phyloP scores from a whole-genome alignment of 2,888 invertebrate genomes.

The Pammene aurita region DNA sequence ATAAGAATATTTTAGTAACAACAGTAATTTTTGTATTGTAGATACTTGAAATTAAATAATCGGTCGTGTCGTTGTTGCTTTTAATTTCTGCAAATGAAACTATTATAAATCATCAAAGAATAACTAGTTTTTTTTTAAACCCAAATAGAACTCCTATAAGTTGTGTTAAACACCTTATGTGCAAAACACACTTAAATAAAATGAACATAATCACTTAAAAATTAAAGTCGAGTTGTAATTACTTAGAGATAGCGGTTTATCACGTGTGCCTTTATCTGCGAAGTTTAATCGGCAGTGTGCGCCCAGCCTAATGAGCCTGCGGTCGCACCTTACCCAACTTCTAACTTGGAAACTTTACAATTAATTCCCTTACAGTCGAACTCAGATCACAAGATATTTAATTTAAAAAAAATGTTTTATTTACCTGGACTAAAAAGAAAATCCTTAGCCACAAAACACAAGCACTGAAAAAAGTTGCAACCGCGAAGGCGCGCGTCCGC shows the following conservation, averaged over 20 bases:
- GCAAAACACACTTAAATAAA: background rate
- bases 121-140: no score
- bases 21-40: no score
- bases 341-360: slow-evolving; percentile 70
- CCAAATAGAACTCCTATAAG: no score
- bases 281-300: slow-evolving; percentile 78
- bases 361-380: slow-evolving; percentile 56
- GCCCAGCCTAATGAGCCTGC: slow-evolving; percentile 79
- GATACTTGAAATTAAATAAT: no score
- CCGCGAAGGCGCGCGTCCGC: slow-evolving; percentile 81
- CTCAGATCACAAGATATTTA: background rate
- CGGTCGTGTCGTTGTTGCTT: no score
- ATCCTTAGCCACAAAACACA: slow-evolving; percentile 54
- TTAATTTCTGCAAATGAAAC: no score
- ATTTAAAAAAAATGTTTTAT: slow-evolving; percentile 2
- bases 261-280: slow-evolving; percentile 69
- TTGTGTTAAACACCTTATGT: no score
- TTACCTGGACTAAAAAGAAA: slow-evolving; percentile 42
- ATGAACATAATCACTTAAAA: background rate
- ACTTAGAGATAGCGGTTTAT: slow-evolving; percentile 63
- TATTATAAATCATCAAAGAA: no score
- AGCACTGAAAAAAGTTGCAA: slow-evolving; percentile 66
- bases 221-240: slow-evolving; percentile 52
- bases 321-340: slow-evolving; percentile 69
- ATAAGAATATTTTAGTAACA: no score